Conservation (phyloP, 2,888 invertebrate species). For the Drosophila flavopinicola region DNA sequence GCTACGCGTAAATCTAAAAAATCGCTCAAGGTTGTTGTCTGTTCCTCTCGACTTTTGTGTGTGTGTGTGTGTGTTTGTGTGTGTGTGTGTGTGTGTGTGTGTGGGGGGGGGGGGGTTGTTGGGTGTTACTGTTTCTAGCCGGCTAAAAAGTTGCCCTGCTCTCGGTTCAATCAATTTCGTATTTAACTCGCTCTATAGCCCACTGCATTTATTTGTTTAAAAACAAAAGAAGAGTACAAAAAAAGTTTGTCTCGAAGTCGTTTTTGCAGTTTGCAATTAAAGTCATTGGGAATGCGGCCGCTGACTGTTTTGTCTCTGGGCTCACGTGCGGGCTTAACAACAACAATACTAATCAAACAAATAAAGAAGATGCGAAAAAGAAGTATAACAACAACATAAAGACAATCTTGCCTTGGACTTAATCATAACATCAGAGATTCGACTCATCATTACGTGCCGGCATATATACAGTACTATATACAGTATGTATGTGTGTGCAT, state of each 20-base stretch:
- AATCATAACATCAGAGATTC: constrained; percentile 31
- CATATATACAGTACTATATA: too few relatives aligned
- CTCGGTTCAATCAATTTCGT: neutral
- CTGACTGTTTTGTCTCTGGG: constrained; percentile 19
- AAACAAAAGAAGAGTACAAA: neutral
- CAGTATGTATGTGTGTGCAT: too few relatives aligned
- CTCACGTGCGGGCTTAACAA: constrained; percentile 46
- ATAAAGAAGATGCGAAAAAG: constrained; percentile 2
- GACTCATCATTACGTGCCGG: constrained; percentile 52
- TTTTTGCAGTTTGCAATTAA: constrained; percentile 44
- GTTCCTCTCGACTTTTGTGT: constrained; percentile 15
- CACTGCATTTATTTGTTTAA: too few relatives aligned
- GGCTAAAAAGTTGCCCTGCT: constrained; percentile 9
- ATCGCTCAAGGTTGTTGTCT: constrained; percentile 28
- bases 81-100: constrained; percentile 4
- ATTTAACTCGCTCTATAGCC: too few relatives aligned
- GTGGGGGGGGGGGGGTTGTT: neutral
- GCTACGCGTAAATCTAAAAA: constrained; percentile 30
- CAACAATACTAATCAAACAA: constrained; percentile 9
- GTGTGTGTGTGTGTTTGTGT: neutral
- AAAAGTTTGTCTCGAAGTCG: constrained; percentile 27
- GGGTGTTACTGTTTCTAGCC: constrained; percentile 2
- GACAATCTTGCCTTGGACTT: constrained; percentile 43
- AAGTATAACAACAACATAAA: constrained; percentile 6
- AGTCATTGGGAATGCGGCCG: constrained; percentile 48